A percentile compares a stretch with the other conserved stretches of the same genome.
Evolutionary conservation across 2,113 vertebrate species (phyloP).

Genomic region (Callospermophilus lateralis): DNA sequence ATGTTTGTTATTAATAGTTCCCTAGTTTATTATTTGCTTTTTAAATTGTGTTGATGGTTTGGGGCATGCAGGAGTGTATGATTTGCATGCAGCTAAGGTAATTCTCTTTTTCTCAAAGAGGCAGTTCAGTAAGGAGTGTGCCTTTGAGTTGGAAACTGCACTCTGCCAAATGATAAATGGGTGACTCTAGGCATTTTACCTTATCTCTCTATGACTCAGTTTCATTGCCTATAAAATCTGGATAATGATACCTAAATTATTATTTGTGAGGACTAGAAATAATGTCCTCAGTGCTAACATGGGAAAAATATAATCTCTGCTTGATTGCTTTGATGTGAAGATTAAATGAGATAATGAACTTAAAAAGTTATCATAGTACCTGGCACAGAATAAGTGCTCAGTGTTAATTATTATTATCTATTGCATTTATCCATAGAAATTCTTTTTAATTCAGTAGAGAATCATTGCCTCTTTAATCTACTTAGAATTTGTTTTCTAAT

Average conservation of each 20-base stretch:
- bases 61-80: neutral
- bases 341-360: neutral
- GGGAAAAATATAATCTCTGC: neutral
- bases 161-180: neutral
- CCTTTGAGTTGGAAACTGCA: neutral
- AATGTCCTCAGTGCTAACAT: neutral
- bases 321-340: slow-evolving; percentile 22
- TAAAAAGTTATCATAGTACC: neutral
- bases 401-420: neutral
- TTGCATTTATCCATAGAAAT: neutral
- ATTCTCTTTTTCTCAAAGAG: neutral
- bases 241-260: neutral
- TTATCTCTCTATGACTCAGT: neutral
- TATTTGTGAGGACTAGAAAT: neutral
- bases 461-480: neutral
- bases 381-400: neutral
- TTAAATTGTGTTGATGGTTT: slow-evolving; percentile 16
- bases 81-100: neutral
- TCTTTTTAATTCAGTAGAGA: neutral
- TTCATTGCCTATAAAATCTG: neutral
- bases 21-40: neutral
- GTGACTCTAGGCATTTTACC: neutral
- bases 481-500: neutral
- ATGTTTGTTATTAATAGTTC: neutral
- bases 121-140: neutral